Conservation (phyloP, 2,797 vertebrate species). For the Manis crassicaudata region DNA sequence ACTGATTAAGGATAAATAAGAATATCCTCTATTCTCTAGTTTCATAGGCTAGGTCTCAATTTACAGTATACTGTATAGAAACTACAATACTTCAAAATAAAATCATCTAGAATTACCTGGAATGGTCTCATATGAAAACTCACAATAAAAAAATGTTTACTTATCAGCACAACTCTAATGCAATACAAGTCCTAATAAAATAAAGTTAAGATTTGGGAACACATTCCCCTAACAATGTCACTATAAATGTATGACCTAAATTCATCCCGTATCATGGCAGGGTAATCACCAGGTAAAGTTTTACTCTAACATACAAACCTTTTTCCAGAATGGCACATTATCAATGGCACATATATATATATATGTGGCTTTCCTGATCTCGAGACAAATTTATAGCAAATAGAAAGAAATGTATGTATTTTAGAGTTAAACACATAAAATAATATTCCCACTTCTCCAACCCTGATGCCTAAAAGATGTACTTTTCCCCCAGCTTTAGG, state of each 20-base stretch:
- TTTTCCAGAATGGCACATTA: neutral
- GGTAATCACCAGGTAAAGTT: constrained; percentile 1
- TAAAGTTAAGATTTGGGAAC: neutral
- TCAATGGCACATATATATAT: neutral
- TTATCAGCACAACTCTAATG: neutral
- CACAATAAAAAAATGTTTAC: neutral
- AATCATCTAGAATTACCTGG: neutral
- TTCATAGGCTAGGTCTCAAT: neutral
- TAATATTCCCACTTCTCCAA: neutral
- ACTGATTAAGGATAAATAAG: constrained; percentile 26
- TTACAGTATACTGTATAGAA: neutral
- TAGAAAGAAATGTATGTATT: neutral
- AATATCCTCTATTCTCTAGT: neutral
- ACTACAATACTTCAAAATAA: constrained; percentile 30
- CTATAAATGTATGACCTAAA: neutral
- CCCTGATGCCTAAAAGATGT: neutral
- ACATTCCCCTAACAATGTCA: neutral
- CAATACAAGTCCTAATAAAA: constrained; percentile 6
- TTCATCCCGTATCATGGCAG: neutral
- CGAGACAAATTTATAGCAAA: neutral
- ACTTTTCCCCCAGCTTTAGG: neutral
- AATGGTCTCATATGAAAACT: neutral
- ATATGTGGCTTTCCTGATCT: neutral
- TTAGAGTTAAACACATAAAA: neutral
- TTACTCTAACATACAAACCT: neutral